Evolutionary conservation across 2,113 vertebrate genomes (phyloP).

Genomic region (Chascanopsetta lugubris): DNA sequence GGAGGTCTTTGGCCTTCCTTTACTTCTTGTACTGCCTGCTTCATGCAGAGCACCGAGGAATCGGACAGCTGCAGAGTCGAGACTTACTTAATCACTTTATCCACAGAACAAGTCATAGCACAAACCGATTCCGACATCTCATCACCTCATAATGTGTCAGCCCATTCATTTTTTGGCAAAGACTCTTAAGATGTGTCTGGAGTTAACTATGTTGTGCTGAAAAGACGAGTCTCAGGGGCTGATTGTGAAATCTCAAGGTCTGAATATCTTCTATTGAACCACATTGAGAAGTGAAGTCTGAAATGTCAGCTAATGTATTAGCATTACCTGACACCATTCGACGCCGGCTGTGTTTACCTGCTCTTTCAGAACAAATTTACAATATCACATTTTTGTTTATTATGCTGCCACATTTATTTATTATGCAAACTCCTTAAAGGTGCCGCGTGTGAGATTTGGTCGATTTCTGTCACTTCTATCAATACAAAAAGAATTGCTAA

Average conservation of each 20-base stretch:
- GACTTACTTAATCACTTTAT: neutral
- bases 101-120: constrained; percentile 5
- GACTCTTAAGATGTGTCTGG: constrained; percentile 19
- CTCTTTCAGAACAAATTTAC: no score
- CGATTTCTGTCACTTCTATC: no score
- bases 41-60: neutral
- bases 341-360: no score
- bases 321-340: no score
- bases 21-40: no score
- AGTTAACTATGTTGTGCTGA: constrained; percentile 6
- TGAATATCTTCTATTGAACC: constrained; percentile 22
- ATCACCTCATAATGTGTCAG: constrained; percentile 12
- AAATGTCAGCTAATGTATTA: constrained; percentile 2
- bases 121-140: constrained; percentile 6
- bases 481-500: no score
- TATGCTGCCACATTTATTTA: no score
- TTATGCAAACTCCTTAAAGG: no score
- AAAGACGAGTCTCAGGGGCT: neutral
- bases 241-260: constrained; percentile 23
- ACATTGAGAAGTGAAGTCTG: neutral
- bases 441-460: no score
- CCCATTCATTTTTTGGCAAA: constrained; percentile 12
- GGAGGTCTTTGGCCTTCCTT: no score
- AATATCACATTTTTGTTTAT: no score
- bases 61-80: neutral